A percentile compares a stretch with the other conserved stretches of the same genome.
Conservation (phyloP, 2,888 invertebrate species). For the Miltochrista miniata region DNA sequence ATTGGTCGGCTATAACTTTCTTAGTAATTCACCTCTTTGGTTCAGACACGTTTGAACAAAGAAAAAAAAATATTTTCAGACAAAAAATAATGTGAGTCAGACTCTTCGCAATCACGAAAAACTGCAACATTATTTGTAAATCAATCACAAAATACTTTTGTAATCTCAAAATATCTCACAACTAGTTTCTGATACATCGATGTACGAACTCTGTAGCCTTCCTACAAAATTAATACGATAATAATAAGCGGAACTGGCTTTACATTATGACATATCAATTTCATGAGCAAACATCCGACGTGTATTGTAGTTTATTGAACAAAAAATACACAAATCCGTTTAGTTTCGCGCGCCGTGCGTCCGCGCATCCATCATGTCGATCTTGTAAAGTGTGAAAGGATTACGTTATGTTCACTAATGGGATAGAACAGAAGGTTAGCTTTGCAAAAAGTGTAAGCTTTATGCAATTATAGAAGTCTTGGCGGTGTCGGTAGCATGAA, state of each 20-base stretch:
- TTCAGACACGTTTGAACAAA: too few species aligned
- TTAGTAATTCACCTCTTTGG: too few species aligned
- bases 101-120: too few species aligned
- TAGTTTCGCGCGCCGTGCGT: conserved; percentile 40
- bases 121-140: too few species aligned
- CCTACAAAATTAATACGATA: conserved; percentile 15
- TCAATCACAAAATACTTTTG: not conserved
- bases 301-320: conserved; percentile 13
- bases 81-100: too few species aligned
- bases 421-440: conserved; percentile 12
- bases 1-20: too few species aligned
- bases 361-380: conserved; percentile 61
- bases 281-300: conserved; percentile 25
- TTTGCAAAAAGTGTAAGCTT: not conserved
- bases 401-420: conserved; percentile 38
- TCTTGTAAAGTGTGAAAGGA: conserved; percentile 61
- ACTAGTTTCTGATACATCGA: not conserved
- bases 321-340: conserved; percentile 46
- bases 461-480: too few species aligned
- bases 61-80: too few species aligned
- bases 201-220: not conserved
- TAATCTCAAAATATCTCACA: not conserved
- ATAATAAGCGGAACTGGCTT: conserved; percentile 10
- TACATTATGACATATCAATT: conserved; percentile 38
- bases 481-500: too few species aligned